These are phyloP conservation scores for Phortica magna DNA, from an alignment of 2,888 invertebrate species.

Conservation along the genomic window DNA sequence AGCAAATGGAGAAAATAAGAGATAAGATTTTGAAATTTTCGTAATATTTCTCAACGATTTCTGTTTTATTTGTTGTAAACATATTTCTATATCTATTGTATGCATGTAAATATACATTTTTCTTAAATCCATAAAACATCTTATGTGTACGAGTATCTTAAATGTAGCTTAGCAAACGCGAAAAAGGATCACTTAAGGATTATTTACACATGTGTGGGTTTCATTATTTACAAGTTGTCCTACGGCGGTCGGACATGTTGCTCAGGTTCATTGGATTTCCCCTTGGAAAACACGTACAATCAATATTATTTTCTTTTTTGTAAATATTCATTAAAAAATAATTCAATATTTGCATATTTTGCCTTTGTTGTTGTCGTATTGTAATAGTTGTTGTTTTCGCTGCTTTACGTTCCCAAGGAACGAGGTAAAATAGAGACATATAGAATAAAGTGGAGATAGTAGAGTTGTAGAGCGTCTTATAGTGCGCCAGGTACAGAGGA, in stretches of 20 bases:
- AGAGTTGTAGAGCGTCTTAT: slow-evolving; percentile 50
- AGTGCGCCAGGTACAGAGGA: slow-evolving; percentile 64
- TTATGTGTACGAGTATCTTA: slow-evolving; percentile 48
- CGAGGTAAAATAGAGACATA: slow-evolving; percentile 11
- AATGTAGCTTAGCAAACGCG: slow-evolving; percentile 68
- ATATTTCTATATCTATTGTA: slow-evolving; percentile 5
- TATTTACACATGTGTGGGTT: slow-evolving; percentile 68
- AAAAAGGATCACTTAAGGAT: slow-evolving; percentile 69
- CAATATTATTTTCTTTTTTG: not conserved
- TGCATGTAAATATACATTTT: slow-evolving; percentile 58
- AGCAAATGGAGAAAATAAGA: not conserved
- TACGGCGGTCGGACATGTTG: not conserved
- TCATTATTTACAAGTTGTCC: slow-evolving; percentile 32
- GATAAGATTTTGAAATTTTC: not conserved
- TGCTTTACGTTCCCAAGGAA: slow-evolving; percentile 15
- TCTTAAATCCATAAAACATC: slow-evolving; percentile 25
- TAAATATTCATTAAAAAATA: slow-evolving; percentile 70
- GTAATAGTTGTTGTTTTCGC: slow-evolving; percentile 25
- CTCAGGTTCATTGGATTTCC: not conserved
- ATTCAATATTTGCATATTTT: slow-evolving; percentile 66
- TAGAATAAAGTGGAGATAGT: slow-evolving; percentile 15
- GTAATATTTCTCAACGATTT: not conserved
- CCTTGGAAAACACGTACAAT: not conserved
- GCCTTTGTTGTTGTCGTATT: slow-evolving; percentile 41
- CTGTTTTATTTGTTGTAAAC: slow-evolving; percentile 6